These are phyloP conservation scores for Ursus arctos DNA, from an alignment of 2,113 vertebrate species.

Conservation along the genomic window DNA sequence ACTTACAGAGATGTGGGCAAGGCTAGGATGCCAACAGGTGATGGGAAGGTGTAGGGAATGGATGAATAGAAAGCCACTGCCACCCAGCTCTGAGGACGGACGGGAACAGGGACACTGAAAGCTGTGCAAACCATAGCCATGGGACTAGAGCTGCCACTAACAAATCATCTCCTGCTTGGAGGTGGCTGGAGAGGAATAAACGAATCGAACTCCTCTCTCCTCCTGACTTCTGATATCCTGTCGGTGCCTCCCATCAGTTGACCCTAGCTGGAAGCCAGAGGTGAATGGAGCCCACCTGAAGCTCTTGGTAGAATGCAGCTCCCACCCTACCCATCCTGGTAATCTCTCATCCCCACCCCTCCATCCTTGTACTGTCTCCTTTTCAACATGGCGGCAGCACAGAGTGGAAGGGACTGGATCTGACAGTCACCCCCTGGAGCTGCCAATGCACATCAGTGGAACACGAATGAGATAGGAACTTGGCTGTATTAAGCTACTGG, in stretches of 20 bases:
- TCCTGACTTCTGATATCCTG: not conserved
- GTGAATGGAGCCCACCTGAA: accelerated
- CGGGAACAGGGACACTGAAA: not conserved
- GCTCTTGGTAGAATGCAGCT: no score
- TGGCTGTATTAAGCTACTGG: not conserved
- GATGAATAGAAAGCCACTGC: accelerated
- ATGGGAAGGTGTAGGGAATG: not conserved
- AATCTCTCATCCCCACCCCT: no score
- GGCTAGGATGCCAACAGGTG: not conserved
- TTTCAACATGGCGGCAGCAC: not conserved
- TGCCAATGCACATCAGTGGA: accelerated
- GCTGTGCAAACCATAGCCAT: accelerated
- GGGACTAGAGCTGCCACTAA: not conserved
- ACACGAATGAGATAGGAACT: not conserved
- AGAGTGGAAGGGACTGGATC: not conserved
- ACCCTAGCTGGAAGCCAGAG: not conserved
- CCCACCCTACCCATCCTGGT: accelerated
- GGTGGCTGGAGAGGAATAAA: not conserved
- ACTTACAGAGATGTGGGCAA: not conserved
- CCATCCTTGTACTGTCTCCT: accelerated
- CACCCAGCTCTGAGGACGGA: not conserved
- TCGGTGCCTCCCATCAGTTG: not conserved
- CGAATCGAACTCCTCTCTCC: not conserved
- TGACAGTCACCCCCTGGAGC: accelerated
- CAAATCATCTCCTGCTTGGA: accelerated